These are phyloP conservation scores for Clostera curtula DNA, from an alignment of 2,888 invertebrate genomes.

Conservation along the genomic window DNA sequence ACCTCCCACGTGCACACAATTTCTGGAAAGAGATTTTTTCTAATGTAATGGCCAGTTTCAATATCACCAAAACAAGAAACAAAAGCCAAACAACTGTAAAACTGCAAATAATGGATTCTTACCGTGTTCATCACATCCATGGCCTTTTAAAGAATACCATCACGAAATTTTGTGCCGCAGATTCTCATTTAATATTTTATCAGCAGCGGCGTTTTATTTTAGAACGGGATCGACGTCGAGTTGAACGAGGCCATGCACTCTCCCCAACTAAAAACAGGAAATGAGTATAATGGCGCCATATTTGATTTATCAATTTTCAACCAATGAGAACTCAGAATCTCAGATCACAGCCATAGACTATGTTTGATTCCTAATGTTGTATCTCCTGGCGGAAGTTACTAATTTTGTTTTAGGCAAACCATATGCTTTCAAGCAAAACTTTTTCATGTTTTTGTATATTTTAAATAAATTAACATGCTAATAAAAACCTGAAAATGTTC, in stretches of 20 bases:
- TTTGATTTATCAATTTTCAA: conserved; percentile 29
- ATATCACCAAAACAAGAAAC: conserved; percentile 76
- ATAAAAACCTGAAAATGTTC: too few species aligned
- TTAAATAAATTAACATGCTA: too few species aligned
- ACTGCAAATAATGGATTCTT: conserved; percentile 47
- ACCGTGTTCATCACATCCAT: conserved; percentile 78
- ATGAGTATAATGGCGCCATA: conserved; percentile 69
- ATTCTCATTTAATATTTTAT: conserved; percentile 55
- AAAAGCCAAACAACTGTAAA: conserved; percentile 69
- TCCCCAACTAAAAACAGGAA: conserved; percentile 63
- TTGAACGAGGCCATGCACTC: conserved; percentile 66
- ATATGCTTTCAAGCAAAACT: too few species aligned
- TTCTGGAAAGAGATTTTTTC: conserved; percentile 75
- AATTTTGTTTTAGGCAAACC: too few species aligned
- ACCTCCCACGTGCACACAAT: conserved; percentile 72
- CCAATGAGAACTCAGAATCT: conserved; percentile 43
- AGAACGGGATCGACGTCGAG: conserved; percentile 43
- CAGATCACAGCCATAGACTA: conserved; percentile 19
- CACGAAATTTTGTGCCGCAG: conserved; percentile 62
- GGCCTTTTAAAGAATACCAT: conserved; percentile 74
- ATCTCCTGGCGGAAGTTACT: conserved; percentile 27
- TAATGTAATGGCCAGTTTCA: conserved; percentile 75
- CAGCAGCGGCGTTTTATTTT: conserved; percentile 50
- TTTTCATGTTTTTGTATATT: too few species aligned
- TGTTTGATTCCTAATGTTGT: conserved; percentile 23